Evolutionary conservation across 2,113 vertebrate species (phyloP), one percentile per base, ranked within the genome.

Genomic region (Sebastes fasciatus): DNA sequence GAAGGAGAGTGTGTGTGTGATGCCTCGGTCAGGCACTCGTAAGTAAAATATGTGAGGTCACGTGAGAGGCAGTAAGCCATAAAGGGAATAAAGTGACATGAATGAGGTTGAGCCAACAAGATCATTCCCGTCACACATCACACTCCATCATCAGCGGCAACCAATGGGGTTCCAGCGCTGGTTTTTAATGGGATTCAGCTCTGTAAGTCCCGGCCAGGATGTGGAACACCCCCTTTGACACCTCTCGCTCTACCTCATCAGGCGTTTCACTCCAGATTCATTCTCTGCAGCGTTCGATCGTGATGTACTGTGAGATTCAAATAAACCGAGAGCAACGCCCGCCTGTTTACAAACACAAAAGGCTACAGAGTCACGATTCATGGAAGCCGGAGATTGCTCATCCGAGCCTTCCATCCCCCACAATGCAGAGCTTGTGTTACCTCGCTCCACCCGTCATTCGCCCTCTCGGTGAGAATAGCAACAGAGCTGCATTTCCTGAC

Each of bases 31-130:
- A 16, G 10, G 48, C 74, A 64, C 75, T 19, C 58, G 4, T 73
- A 58, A 76, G 81, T 85, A 77, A 87, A 73, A 84, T 79, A 79
- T 87, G 64, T 76, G 81, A 87, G 85, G 84, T 91, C 86, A 84
- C 1, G 52, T 79, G 77, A 49, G 73, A 77, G 58, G 68, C 84
- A 78, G 52, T 34, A 61, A 61, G 58, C 51, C 55, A 76, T 90
- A 85, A 86, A 88, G 68, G 34, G 64, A 84, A 85, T 63, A 54
- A 8, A 77, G 79, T 75, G 85, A 90, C 79, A 71, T 43, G 82
- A 84, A 74, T 79, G 60, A 83, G 79, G 85, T 83, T 34, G 19
- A 66, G 66, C 64, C 79, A 79, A 75, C 81, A 55, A 80, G 80
- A 79, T 85, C 60, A 51, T 82, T 84, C 52, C 9, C 11, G 72